Evolutionary conservation across 2,888 invertebrate species (phyloP), one percentile per base, ranked within the genome.

Genomic region (Callinectes sapidus): DNA sequence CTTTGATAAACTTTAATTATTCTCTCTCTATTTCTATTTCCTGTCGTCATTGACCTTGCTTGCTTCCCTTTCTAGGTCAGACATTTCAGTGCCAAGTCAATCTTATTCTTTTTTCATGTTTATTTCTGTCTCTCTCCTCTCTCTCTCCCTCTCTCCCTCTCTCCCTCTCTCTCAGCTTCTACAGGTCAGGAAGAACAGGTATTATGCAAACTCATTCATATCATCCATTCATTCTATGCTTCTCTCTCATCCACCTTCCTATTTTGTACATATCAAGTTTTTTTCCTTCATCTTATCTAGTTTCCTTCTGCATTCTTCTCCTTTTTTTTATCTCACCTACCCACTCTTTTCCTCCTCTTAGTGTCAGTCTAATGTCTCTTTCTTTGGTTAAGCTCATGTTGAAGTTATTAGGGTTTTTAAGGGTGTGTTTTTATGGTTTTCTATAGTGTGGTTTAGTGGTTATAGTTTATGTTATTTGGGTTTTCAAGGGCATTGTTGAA

Each of bases 71-170:
- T n/a, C 28, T n/a, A n/a, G 23, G n/a, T 71, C 23, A 71, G 8
- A n/a, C 8, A 71, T 71, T 71, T 71, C 71, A 71, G 28, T 23
- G 10, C 10, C 71, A 16, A 61, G 61, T 23, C 23, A 61, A n/a
- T 23, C n/a, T n/a, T 71, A 10, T 71, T 23, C 71, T 10, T 23
- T 71, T 71, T 71, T n/a, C 8, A 0, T 71, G 6, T n/a, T n/a
- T 71, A 2, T n/a, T n/a, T n/a, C 6, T 6, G 48, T 90, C 77
- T 77, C 48, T 39, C 77, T 90, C 77, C n/a, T 55, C 48, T 85
- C 48, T 55, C 90, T 81, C 85, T 54, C 85, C 42, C 90, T 90
- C 90, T 90, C 90, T 90, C 90, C 77, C 90, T 90, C 90, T 90
- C 90, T 90, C 90, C 77, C 90, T 90, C 90, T 90, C 90, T 90